These are phyloP conservation scores for Oppia nitens DNA, from an alignment of 1,140 invertebrate genomes.

Conservation along the genomic window DNA sequence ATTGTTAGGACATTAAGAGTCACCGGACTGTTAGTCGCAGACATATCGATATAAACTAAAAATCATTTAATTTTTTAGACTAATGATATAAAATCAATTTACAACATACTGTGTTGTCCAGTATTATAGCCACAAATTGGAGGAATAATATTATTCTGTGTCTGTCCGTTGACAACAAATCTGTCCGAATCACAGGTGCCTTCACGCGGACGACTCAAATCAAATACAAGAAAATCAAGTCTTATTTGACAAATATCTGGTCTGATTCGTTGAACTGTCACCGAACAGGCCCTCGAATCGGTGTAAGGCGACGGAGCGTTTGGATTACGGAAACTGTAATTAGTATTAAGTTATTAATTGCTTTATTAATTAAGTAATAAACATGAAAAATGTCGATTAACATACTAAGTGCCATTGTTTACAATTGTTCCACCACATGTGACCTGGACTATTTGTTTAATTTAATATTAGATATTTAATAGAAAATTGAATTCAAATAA, in stretches of 20 bases:
- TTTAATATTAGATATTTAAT: not conserved
- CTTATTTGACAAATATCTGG: constrained; percentile 17
- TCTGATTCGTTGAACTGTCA: constrained; percentile 7
- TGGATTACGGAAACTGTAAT: constrained; percentile 44
- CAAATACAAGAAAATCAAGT: constrained; percentile 49
- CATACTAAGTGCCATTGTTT: constrained; percentile 52
- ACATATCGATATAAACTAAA: constrained; percentile 45
- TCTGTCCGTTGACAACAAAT: constrained; percentile 30
- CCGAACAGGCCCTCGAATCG: constrained; percentile 42
- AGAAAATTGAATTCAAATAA: not conserved
- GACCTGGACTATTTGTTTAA: constrained; percentile 5
- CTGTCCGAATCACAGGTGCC: constrained; percentile 17
- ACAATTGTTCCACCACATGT: constrained; percentile 51
- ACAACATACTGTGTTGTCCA: constrained; percentile 50
- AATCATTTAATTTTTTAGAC: too few species aligned
- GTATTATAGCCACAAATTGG: constrained; percentile 52
- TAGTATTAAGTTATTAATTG: not conserved
- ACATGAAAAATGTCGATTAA: not conserved
- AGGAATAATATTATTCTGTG: constrained; percentile 45
- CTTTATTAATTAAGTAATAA: too few species aligned
- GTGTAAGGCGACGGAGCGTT: constrained; percentile 50
- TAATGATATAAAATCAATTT: too few species aligned
- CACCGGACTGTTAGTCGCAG: constrained; percentile 12
- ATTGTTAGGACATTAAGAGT: constrained; percentile 33
- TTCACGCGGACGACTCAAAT: constrained; percentile 48